phyloP scores from a whole-genome alignment of 2,888 invertebrate species.

The Thymelicus lineola region DNA sequence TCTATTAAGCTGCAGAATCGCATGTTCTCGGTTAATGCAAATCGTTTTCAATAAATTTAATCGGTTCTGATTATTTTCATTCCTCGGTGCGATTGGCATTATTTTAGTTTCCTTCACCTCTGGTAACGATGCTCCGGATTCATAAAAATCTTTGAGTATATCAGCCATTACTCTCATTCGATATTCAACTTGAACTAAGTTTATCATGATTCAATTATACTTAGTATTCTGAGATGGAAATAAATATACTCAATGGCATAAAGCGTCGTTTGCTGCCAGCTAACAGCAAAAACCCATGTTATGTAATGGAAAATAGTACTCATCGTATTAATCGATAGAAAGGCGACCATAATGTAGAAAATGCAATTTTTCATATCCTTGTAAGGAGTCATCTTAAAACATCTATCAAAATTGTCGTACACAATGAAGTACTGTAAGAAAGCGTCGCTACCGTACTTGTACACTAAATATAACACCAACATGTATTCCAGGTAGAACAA shows the following conservation, averaged over 20 bases:
- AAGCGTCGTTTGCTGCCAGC: conserved; percentile 28
- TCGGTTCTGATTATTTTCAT: background rate
- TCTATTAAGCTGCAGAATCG: conserved; percentile 39
- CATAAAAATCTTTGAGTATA: conserved; percentile 39
- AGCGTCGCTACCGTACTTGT: conserved; percentile 40
- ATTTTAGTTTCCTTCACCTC: conserved; percentile 23
- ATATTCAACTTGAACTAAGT: conserved; percentile 42
- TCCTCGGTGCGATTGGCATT: background rate
- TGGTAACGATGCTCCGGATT: conserved; percentile 11
- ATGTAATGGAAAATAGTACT: conserved; percentile 29
- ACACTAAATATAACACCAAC: conserved; percentile 40
- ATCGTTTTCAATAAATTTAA: conserved; percentile 29
- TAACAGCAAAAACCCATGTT: conserved; percentile 27
- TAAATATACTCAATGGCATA: conserved; percentile 39
- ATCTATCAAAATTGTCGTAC: conserved; percentile 42
- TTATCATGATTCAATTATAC: conserved; percentile 37
- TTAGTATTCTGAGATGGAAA: conserved; percentile 38
- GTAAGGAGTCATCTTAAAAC: conserved; percentile 39
- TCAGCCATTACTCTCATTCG: conserved; percentile 41
- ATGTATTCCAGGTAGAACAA: conserved; percentile 41
- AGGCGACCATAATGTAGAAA: conserved; percentile 17
- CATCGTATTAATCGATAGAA: conserved; percentile 13
- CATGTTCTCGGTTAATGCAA: conserved; percentile 12
- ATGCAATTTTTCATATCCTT: conserved; percentile 37
- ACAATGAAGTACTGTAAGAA: conserved; percentile 39